A percentile compares a stretch with the other conserved stretches of the same genome.
These are phyloP conservation scores for Steromphala cineraria DNA, from an alignment of 2,888 invertebrate genomes.

Conservation along the genomic window DNA sequence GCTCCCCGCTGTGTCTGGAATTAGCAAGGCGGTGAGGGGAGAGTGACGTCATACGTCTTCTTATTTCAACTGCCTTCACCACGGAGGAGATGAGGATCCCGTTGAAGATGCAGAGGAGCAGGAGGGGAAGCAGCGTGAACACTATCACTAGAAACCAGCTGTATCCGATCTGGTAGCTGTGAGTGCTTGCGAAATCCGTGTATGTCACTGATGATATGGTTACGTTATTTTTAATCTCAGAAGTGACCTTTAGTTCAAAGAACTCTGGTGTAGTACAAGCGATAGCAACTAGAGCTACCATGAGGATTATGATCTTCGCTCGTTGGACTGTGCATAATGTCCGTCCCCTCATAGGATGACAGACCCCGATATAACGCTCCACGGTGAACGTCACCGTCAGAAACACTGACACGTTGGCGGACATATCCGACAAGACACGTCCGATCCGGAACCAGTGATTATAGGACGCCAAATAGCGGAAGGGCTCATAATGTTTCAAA, in stretches of 20 bases:
- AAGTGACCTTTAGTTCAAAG: conserved; percentile 78
- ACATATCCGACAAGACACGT: conserved; percentile 83
- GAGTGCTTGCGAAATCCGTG: conserved; percentile 77
- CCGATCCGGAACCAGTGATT: conserved; percentile 78
- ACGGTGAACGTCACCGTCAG: conserved; percentile 85
- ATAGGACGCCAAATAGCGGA: conserved; percentile 77
- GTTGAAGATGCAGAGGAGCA: conserved; percentile 84
- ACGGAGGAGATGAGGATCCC: conserved; percentile 82
- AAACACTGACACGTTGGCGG: conserved; percentile 83
- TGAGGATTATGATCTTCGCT: conserved; percentile 81
- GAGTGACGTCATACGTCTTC: conserved; percentile 50
- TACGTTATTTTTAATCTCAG: conserved; percentile 32
- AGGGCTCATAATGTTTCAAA: conserved; percentile 79
- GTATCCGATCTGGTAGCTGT: conserved; percentile 80
- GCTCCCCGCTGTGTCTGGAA: conserved; percentile 59
- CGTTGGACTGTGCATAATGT: conserved; percentile 80
- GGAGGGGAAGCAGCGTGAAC: conserved; percentile 81
- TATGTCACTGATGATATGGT: conserved; percentile 34
- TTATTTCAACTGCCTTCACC: conserved; percentile 53
- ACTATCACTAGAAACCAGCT: conserved; percentile 78
- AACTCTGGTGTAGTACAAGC: conserved; percentile 81
- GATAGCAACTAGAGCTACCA: conserved; percentile 80
- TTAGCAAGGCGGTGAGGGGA: conserved; percentile 14
- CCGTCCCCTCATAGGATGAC: conserved; percentile 83
- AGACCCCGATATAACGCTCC: conserved; percentile 86